Percentiles rank a stretch among this genome's conserved stretches.
phyloP scores from a whole-genome alignment of 2,113 vertebrate genomes.

The Cavia aperea region DNA sequence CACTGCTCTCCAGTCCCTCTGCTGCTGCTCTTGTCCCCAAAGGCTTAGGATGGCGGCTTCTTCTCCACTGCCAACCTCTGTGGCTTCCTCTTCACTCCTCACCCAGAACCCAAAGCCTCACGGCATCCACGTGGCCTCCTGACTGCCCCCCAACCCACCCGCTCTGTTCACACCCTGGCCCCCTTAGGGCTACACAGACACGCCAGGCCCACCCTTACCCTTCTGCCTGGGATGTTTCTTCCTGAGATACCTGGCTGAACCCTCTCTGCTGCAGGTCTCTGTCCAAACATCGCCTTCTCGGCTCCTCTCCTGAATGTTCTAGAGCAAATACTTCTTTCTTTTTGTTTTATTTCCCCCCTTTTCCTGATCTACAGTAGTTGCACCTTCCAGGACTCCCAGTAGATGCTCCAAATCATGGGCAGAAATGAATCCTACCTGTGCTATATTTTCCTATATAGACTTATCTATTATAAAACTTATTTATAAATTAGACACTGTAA shows the following conservation, averaged over 20 bases:
- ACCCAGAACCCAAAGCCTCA: background rate
- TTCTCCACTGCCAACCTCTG: background rate
- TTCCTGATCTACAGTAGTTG: background rate
- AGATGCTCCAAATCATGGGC: background rate
- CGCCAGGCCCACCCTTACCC: rapidly evolving
- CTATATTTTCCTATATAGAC: background rate
- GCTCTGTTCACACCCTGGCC: background rate
- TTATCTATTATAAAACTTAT: background rate
- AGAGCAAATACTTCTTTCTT: background rate
- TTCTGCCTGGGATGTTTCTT: background rate
- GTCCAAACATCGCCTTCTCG: background rate
- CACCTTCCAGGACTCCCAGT: background rate
- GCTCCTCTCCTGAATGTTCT: background rate
- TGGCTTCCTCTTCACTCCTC: background rate
- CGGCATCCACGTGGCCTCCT: background rate
- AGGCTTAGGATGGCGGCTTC: background rate
- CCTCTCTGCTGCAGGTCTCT: background rate
- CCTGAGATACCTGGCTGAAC: background rate
- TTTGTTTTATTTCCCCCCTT: background rate
- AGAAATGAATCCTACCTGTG: background rate
- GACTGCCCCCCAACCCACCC: background rate
- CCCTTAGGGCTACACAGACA: no score
- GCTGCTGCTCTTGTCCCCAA: background rate
- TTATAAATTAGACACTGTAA: background rate
- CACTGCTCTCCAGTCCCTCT: background rate